Percentiles rank a stretch among this genome's conserved stretches.
Conservation (phyloP, 2,113 vertebrate species). For the Heterotilapia buettikoferi region DNA sequence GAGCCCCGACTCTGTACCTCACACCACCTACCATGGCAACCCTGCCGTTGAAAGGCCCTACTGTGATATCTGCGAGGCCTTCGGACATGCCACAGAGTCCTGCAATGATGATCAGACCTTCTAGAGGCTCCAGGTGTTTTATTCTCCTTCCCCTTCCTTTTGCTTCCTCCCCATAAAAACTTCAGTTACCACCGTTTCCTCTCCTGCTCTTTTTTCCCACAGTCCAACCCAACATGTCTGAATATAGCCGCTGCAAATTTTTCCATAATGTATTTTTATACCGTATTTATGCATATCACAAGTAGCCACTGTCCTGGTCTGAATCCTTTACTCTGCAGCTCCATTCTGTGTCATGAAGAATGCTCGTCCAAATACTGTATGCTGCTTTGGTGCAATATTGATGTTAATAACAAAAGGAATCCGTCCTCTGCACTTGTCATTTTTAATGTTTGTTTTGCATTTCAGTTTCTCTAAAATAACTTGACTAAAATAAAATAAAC, state of each 20-base stretch:
- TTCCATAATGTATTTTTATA: conserved; percentile 67
- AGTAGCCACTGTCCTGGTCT: conserved; percentile 15
- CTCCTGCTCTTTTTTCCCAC: background rate
- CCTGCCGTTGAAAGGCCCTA: conserved; percentile 83
- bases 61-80: conserved; percentile 92
- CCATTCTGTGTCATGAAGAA: background rate
- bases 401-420: conserved; percentile 21
- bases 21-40: conserved; percentile 85
- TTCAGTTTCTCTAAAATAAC: background rate
- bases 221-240: background rate
- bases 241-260: conserved; percentile 33
- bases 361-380: conserved; percentile 40
- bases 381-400: conserved; percentile 61
- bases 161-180: background rate
- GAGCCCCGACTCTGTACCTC: conserved; percentile 83
- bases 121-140: conserved; percentile 50
- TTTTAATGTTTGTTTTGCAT: background rate
- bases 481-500: too few species aligned
- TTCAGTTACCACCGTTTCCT: background rate
- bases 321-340: background rate
- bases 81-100: conserved; percentile 86
- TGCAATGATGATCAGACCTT: conserved; percentile 97
- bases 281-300: conserved; percentile 50
- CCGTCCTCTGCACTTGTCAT: conserved; percentile 15
- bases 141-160: background rate